A percentile compares a stretch with the other conserved stretches of the same genome.
Conservation (phyloP, 2,797 vertebrate genomes). For the Steatocranus sp. region DNA sequence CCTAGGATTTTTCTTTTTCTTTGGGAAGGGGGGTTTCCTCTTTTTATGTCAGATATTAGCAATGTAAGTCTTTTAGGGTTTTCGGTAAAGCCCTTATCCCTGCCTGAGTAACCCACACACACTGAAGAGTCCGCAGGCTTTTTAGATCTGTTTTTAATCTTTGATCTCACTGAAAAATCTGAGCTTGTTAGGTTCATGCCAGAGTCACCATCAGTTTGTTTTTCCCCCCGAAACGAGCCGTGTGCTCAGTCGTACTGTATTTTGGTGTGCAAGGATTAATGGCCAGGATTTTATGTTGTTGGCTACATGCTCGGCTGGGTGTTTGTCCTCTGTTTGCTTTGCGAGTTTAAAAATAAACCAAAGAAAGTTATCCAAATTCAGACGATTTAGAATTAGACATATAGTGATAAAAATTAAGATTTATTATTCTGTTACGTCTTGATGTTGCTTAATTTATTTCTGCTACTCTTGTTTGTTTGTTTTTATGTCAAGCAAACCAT, state of each 20-base stretch:
- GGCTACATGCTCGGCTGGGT: neutral
- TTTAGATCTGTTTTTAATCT: slow-evolving; percentile 7
- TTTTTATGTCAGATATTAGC: neutral
- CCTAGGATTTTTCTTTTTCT: neutral
- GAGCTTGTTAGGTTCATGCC: neutral
- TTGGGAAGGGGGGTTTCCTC: neutral
- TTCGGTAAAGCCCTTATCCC: neutral
- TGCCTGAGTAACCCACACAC: neutral
- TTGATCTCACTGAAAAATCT: neutral
- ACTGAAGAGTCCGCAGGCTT: neutral
- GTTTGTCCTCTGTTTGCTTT: neutral
- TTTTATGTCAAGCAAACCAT: neutral
- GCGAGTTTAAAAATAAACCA: slow-evolving; percentile 20
- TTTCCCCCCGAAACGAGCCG: neutral
- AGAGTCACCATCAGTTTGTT: neutral
- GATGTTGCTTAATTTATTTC: neutral
- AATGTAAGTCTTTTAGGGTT: neutral
- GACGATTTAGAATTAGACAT: neutral
- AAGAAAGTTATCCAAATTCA: slow-evolving; percentile 31
- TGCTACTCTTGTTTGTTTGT: neutral
- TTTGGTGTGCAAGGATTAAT: neutral
- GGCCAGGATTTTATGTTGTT: neutral
- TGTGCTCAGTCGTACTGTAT: slow-evolving; percentile 10
- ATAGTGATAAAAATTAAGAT: neutral
- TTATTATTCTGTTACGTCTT: neutral